These are phyloP conservation scores for Fringilla coelebs DNA, from an alignment of 2,797 vertebrate genomes.

Conservation along the genomic window DNA sequence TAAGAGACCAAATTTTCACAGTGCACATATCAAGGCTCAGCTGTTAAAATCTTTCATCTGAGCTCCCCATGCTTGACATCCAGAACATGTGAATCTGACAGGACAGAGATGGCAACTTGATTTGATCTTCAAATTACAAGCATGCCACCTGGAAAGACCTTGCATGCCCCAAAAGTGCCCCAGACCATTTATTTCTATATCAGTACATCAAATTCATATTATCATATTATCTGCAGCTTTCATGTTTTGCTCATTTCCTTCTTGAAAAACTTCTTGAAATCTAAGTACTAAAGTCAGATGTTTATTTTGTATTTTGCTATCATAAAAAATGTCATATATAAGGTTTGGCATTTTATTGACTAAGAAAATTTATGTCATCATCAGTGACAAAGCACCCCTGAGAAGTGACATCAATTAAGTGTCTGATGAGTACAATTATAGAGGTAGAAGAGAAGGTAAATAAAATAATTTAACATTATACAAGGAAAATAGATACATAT, in stretches of 20 bases:
- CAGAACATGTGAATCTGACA: neutral
- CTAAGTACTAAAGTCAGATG: neutral
- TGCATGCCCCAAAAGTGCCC: neutral
- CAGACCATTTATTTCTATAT: neutral
- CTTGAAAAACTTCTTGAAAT: neutral
- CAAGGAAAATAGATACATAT: neutral
- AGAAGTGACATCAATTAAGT: neutral
- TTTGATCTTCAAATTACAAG: conserved; percentile 41
- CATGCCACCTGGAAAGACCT: neutral
- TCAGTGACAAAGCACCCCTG: neutral
- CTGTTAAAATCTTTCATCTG: neutral
- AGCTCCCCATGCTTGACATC: conserved; percentile 3
- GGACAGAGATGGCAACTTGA: neutral
- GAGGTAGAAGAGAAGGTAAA: neutral
- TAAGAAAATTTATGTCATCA: neutral
- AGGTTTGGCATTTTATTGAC: neutral
- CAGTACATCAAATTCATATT: neutral
- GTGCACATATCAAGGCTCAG: neutral
- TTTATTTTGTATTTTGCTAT: conserved; percentile 8
- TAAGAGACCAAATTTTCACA: neutral
- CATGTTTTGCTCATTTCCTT: neutral
- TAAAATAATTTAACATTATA: neutral
- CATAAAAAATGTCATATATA: neutral
- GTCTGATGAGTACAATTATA: neutral
- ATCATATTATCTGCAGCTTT: neutral